Evolutionary conservation across 2,888 invertebrate genomes (phyloP), one percentile per base, ranked within the genome.

Genomic region (Tinea trinotella): DNA sequence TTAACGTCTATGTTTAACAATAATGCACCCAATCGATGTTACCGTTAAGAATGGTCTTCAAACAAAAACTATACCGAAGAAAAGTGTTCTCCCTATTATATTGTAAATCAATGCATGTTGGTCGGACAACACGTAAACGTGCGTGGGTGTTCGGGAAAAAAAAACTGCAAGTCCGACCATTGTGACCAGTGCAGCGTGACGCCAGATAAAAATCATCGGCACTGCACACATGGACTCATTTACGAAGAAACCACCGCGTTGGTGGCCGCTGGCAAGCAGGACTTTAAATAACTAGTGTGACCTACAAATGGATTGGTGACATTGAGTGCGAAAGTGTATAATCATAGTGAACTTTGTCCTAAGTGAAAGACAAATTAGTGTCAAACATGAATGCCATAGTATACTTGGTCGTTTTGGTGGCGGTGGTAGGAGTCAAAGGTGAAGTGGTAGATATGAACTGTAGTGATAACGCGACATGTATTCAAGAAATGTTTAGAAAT

Each of bases 401-500:
- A 63, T 68, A 71, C 61, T 61, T 85, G 57, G 60, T 83, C 58
- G 74, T 75, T 61, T 68, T 78, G 55, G 62, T 76, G 62, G 61
- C 78, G 58, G 63, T 78, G 59, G 74, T 76, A 53, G 71, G 72
- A 56, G 74, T 69, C 58, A 63, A 64, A 54, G 70, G 58, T 15
- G 60, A 76, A 52, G 72, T 82, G 56, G 55, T 57, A 19, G 79
- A 85, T 62, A 61, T 87, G 20, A 76, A 71, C 62, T 90, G 90
- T 73, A 87, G 87, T 68, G 89, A 90, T 63, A 90, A 90, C 70
- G 88, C 89, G 24, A 89, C 88, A 57, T 90, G 90, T 62, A 78
- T 90, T 34, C 82, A 88, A 57, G 81, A 87, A 59, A 75, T 90
- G 52, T 67, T 87, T 56, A 78, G 74, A 60, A 87, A 85, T 60